These are phyloP conservation scores for Callopanchax toddi DNA, from an alignment of 2,113 vertebrate species.

Conservation along the genomic window DNA sequence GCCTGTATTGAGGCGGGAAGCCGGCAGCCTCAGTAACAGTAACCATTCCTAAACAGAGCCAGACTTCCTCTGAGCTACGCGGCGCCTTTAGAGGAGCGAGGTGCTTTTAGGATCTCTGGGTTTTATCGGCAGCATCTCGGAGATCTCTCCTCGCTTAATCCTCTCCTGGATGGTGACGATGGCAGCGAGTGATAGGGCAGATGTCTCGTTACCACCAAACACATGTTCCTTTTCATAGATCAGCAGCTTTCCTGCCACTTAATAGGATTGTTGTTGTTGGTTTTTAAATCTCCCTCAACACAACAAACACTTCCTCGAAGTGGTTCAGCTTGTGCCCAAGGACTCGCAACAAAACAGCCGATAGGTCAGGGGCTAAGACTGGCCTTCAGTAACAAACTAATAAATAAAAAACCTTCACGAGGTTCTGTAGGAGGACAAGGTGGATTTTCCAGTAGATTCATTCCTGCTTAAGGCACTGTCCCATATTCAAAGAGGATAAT, in stretches of 20 bases:
- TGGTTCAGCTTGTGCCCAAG: slow-evolving; percentile 70
- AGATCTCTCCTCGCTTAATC: slow-evolving; percentile 68
- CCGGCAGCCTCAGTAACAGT: no score
- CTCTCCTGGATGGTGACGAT: slow-evolving; percentile 57
- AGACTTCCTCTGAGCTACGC: slow-evolving; percentile 9
- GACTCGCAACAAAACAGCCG: slow-evolving; percentile 73
- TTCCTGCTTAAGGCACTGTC: slow-evolving; percentile 73
- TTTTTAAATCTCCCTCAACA: slow-evolving; percentile 42
- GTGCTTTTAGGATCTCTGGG: slow-evolving; percentile 21
- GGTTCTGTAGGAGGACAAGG: slow-evolving; percentile 59
- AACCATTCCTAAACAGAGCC: slow-evolving; percentile 17
- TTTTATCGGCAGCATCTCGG: slow-evolving; percentile 66
- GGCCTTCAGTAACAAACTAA: slow-evolving; percentile 73
- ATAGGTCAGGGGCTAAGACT: slow-evolving; percentile 77
- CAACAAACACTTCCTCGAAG: slow-evolving; percentile 74
- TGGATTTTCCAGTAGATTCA: slow-evolving; percentile 76
- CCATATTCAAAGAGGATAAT: slow-evolving; percentile 78
- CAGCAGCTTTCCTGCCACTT: slow-evolving; percentile 68
- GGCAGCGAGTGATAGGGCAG: slow-evolving; percentile 58
- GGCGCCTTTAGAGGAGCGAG: slow-evolving; percentile 33
- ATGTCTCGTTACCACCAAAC: slow-evolving; percentile 65
- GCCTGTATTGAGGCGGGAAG: no score
- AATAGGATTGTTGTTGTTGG: slow-evolving; percentile 80
- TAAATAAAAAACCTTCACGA: slow-evolving; percentile 55
- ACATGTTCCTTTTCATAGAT: slow-evolving; percentile 73